These are phyloP conservation scores for Psittacula cyanocephala DNA, from an alignment of 2,113 vertebrate genomes.

Conservation along the genomic window DNA sequence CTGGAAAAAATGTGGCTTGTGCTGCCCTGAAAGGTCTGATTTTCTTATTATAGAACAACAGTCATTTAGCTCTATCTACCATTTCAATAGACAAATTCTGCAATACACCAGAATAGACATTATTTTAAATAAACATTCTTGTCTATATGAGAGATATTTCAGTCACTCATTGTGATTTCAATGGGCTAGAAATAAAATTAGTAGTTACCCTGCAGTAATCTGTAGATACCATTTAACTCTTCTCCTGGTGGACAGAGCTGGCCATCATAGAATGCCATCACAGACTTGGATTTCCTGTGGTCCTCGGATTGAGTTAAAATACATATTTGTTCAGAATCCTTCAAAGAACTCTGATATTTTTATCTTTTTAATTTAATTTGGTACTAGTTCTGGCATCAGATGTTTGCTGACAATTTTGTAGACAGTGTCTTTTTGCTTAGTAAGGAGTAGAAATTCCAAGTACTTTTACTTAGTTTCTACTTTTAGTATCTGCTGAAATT, in stretches of 20 bases:
- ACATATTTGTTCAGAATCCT: background rate
- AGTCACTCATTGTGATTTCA: background rate
- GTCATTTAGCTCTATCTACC: background rate
- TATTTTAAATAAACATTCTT: background rate
- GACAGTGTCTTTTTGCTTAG: background rate
- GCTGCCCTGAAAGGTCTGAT: background rate
- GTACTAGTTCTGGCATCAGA: background rate
- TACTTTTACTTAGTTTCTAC: background rate
- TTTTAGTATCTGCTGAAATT: background rate
- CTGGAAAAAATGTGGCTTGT: background rate
- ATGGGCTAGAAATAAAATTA: background rate
- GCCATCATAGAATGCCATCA: background rate
- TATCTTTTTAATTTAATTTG: background rate
- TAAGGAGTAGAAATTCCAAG: background rate
- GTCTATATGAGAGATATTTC: background rate
- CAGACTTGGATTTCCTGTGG: background rate
- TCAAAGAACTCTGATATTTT: background rate
- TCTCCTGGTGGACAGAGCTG: background rate
- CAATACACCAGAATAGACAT: background rate
- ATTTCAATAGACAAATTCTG: background rate
- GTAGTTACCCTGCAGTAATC: background rate
- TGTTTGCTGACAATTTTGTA: background rate
- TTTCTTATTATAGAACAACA: background rate
- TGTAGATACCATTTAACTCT: background rate
- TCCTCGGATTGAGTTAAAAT: background rate